Conservation (phyloP, 1,140 invertebrate species). For the Hyphantria cunea region DNA sequence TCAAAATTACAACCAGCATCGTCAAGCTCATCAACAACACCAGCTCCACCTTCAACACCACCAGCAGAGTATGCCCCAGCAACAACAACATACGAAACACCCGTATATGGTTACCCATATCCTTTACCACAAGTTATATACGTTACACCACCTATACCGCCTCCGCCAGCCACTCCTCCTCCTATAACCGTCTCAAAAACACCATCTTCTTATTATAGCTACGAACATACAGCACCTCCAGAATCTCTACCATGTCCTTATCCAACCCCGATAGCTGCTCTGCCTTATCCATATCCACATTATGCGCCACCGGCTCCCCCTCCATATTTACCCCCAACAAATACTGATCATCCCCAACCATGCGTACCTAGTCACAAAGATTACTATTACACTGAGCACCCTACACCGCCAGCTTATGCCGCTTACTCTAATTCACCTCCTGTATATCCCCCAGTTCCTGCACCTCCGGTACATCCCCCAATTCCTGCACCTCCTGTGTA, state of each 20-base stretch:
- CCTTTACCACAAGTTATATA: constrained; percentile 49
- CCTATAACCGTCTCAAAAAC: constrained; percentile 30
- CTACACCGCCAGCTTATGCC: constrained; percentile 1
- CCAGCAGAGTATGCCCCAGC: constrained; percentile 18
- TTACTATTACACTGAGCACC: constrained; percentile 9
- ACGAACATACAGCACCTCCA: constrained; percentile 25
- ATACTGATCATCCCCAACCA: constrained; percentile 5
- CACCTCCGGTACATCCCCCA: constrained; percentile 19
- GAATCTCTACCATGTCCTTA: constrained; percentile 14
- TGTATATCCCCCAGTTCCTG: constrained; percentile 17
- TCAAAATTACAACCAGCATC: constrained; percentile 19
- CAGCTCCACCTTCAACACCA: constrained; percentile 25
- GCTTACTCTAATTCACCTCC: background rate
- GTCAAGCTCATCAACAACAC: constrained; percentile 5
- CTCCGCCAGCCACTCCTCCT: constrained; percentile 28
- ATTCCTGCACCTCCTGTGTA: constrained; percentile 4
- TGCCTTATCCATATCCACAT: background rate
- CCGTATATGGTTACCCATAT: constrained; percentile 36
- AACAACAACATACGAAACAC: constrained; percentile 38
- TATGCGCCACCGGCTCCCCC: background rate
- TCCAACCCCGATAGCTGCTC: constrained; percentile 4
- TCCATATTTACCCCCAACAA: constrained; percentile 3
- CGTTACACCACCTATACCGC: constrained; percentile 29
- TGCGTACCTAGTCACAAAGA: background rate
- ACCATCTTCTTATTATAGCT: constrained; percentile 13